A percentile compares a stretch with the other conserved stretches of the same genome.
phyloP scores from a whole-genome alignment of 1,140 invertebrate genomes.

The Wiebesia pumilae region DNA sequence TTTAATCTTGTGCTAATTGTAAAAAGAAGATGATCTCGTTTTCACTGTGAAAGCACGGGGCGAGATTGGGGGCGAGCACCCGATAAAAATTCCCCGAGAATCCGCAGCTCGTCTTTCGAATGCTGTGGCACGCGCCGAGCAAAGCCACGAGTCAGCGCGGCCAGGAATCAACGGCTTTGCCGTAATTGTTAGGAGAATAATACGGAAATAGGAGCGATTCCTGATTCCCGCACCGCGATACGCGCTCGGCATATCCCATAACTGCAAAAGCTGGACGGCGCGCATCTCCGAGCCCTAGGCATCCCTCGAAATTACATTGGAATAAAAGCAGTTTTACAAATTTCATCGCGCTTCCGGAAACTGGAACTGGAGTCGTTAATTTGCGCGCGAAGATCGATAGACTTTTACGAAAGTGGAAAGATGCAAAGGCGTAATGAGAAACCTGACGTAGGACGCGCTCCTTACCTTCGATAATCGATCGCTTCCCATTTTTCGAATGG shows the following conservation, averaged over 20 bases:
- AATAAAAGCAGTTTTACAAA: background rate
- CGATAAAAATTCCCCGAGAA: background rate
- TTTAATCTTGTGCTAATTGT: background rate
- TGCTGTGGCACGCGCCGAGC: background rate
- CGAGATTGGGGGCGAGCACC: too few species aligned
- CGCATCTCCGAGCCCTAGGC: background rate
- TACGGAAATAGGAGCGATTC: slow-evolving; percentile 49
- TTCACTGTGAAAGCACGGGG: background rate
- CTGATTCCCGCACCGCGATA: slow-evolving; percentile 40
- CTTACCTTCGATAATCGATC: background rate
- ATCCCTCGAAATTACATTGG: background rate
- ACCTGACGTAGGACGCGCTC: background rate
- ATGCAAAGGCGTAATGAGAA: background rate
- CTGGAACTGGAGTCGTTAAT: background rate
- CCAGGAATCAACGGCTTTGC: slow-evolving; percentile 31
- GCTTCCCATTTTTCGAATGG: background rate
- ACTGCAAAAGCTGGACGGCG: background rate
- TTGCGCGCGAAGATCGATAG: background rate
- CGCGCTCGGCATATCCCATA: slow-evolving; percentile 5
- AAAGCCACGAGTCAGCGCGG: background rate
- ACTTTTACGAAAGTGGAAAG: background rate
- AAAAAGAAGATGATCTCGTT: background rate
- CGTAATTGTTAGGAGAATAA: slow-evolving; percentile 48
- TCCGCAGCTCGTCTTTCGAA: background rate
- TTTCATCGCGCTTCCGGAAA: background rate